These are phyloP conservation scores for Allobates femoralis DNA, from an alignment of 2,797 vertebrate species.

Conservation along the genomic window DNA sequence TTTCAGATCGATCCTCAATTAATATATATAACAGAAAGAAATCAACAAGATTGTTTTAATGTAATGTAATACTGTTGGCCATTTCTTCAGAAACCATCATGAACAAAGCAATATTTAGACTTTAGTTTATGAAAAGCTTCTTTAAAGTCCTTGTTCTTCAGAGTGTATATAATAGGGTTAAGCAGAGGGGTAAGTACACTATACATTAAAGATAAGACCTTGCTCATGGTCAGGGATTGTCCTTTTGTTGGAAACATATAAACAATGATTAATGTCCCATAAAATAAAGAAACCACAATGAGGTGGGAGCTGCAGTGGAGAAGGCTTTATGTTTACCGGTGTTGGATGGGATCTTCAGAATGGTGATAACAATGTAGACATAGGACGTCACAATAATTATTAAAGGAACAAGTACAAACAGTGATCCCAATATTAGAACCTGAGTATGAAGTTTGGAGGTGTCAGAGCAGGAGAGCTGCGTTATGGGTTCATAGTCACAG, in stretches of 20 bases:
- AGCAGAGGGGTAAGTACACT: constrained; percentile 1
- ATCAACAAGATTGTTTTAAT: background rate
- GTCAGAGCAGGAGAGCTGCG: constrained; percentile 64
- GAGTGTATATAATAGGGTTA: no score
- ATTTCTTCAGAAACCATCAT: constrained; percentile 16
- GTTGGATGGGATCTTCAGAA: background rate
- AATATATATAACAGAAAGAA: no score
- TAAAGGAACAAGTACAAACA: constrained; percentile 64
- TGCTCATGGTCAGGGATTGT: background rate
- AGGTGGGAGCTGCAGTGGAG: constrained; percentile 74
- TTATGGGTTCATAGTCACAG: constrained; percentile 69
- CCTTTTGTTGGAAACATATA: constrained; percentile 68
- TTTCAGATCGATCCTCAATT: no score
- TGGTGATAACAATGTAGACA: background rate
- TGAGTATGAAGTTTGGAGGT: constrained; percentile 60
- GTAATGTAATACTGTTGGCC: no score
- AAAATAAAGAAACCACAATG: constrained; percentile 70
- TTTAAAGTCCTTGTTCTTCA: no score
- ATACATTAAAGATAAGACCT: constrained; percentile 31
- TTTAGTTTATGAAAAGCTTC: no score
- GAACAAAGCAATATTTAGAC: background rate
- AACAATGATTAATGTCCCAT: constrained; percentile 71
- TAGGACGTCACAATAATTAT: constrained; percentile 6
- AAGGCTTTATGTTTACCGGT: constrained; percentile 68
- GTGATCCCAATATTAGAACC: constrained; percentile 61